Evolutionary conservation across 2,113 vertebrate genomes (phyloP).

Genomic region (Syngnathus floridae): DNA sequence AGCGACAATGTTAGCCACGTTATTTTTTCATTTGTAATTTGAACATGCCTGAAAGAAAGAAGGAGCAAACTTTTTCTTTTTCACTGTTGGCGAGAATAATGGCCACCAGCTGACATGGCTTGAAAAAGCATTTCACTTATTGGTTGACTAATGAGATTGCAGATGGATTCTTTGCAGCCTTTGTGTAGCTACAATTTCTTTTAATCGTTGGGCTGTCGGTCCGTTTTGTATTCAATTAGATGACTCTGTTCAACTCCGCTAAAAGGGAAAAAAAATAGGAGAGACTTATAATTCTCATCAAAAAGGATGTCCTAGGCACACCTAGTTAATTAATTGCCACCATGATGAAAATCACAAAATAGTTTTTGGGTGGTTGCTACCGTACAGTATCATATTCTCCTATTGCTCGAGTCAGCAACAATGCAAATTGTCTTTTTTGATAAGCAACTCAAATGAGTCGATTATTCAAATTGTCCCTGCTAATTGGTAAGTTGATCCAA

Average conservation of each 20-base stretch:
- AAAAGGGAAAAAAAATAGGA: not conserved
- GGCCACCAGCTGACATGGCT: not conserved
- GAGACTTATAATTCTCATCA: not conserved
- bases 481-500: slow-evolving; percentile 8
- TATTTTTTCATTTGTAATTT: not conserved
- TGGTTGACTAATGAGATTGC: not conserved
- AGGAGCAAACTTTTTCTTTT: not conserved
- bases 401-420: not conserved
- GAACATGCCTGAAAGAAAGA: not conserved
- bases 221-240: slow-evolving; percentile 1
- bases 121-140: not conserved
- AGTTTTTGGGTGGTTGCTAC: not conserved
- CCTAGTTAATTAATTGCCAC: not conserved
- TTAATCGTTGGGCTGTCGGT: not conserved
- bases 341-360: not conserved
- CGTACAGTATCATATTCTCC: not conserved
- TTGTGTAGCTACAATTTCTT: not conserved
- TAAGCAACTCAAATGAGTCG: not conserved
- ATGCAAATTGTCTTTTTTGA: not conserved
- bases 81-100: not conserved
- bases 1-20: not conserved
- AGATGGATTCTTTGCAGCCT: not conserved
- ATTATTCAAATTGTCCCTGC: slow-evolving; percentile 3
- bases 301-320: not conserved
- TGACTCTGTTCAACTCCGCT: not conserved